Evolutionary conservation across 2,888 invertebrate species (phyloP), one percentile per base, ranked within the genome.

Genomic region (Morpho deidamia): DNA sequence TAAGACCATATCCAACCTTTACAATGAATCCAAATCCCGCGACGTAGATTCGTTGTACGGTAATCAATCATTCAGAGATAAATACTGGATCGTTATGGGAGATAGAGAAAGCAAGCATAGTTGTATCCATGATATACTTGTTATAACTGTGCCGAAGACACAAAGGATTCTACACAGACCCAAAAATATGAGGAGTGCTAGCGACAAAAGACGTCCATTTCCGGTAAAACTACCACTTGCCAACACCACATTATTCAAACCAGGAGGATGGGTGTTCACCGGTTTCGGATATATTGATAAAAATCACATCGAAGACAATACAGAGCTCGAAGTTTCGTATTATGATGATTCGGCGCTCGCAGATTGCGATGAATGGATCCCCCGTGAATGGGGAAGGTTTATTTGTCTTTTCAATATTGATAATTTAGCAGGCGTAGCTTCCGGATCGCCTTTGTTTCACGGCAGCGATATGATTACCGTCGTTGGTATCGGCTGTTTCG

Each of bases 311-410:
- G 14, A 33, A 8, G 44, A 61, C 8, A 57, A 43, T 41, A 44
- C 23, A 9, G n/a, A 55, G 11, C 50, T 63, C 8, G 56, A 59
- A 37, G 35, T 45, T 2, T 10, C 43, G 3, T 58, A 51, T 34
- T 32, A 41, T 5, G 50, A 56, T 8, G 44, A 34, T 8, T 14
- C 48, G 10, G 44, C 51, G 1, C 10, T 55, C 7, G 43, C 43
- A 2, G 58, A 59, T 34, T 64, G 64, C 38, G 58, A 56, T 9
- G 54, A 64, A 3, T 64, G 59, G 50, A 40, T 64, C n/a, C 64
- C 62, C 1, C 45, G 56, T 1, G 56, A 56, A 7, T 64, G 62
- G 64, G 64, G 64, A 7, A 39, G 51, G 2, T 62, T 64, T 40
- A 39, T 64, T 12, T 64, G 63, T 33, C 42, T 62, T 10, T 11